Base-by-base conservation (phyloP, 2,888 invertebrate genomes). In the Bembecia ichneumoniformis region DNA sequence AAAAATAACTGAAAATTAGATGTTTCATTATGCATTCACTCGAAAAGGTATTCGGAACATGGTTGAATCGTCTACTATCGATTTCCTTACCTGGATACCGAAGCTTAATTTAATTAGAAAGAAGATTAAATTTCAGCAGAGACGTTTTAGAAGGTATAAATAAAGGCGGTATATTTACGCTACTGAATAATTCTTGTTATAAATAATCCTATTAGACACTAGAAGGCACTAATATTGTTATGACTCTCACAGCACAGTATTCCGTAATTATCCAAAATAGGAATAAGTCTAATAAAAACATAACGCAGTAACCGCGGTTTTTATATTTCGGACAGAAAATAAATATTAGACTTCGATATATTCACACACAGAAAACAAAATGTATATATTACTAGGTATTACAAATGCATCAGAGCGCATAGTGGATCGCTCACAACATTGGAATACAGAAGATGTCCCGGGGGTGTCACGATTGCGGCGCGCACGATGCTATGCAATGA, bases 41-140 rank as follows among this genome's bases (percentile, higher is more conserved):
- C 14, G 11, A 13, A 40, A 40, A 40, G 40, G n/a, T n/a, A 40
- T 40, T 40, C 11, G 40, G 40, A 40, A 40, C 40, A 40, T 40
- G 11, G 44, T 15, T 44, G 44, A 44, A 44, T 44, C 15, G 15
- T 44, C 17, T 16, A 13, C 17, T 55, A 51, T 52, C 48, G 46
- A 49, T 51, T 58, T 52, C 51, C 58, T 55, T 58, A 52, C 55
- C 59, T 63, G 48, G 51, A 45, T 43, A 49, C 47, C 45, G 55
- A 50, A 47, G 47, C 52, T 51, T 71, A 70, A 74, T 73, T 71
- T 62, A 72, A 71, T 72, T 68, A 64, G 59, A 52, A 40, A 40
- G 66, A 60, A 65, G 68, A 73, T 75, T 70, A 73, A 61, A 62
- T 69, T 62, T 40, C 40, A 40, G 40, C 14, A 40, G n/a, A 13